Percentiles rank a stretch among this genome's conserved stretches.
Conservation (phyloP, 1,140 invertebrate genomes). For the Pseudomyrmex pallidus region DNA sequence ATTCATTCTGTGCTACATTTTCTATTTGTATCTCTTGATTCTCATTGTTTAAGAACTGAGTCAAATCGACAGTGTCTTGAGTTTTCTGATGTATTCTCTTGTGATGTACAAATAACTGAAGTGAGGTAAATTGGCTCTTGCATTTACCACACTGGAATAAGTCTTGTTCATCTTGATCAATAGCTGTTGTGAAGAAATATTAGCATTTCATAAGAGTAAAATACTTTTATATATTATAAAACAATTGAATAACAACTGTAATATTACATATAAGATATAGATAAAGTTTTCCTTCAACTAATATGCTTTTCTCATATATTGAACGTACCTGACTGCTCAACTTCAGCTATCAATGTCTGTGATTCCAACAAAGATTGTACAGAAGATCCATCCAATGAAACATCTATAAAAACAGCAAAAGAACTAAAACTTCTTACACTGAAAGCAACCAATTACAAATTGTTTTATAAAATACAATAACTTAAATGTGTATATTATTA, state of each 20-base stretch:
- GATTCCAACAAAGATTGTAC: slow-evolving; percentile 83
- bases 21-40: slow-evolving; percentile 76
- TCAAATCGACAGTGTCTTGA: slow-evolving; percentile 80
- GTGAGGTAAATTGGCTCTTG: slow-evolving; percentile 88
- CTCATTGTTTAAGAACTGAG: slow-evolving; percentile 80
- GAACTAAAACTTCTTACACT: background rate
- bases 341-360: slow-evolving; percentile 80
- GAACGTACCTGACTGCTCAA: slow-evolving; percentile 80
- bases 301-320: background rate
- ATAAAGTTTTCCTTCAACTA: background rate
- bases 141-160: slow-evolving; percentile 90
- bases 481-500: background rate
- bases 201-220: background rate
- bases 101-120: slow-evolving; percentile 87
- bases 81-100: slow-evolving; percentile 85
- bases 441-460: slow-evolving; percentile 3
- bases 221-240: too few relatives aligned
- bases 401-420: slow-evolving; percentile 73
- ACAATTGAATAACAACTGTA: too few relatives aligned
- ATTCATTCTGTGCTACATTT: slow-evolving; percentile 74
- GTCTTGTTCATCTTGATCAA: slow-evolving; percentile 88
- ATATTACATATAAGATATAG: background rate
- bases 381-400: slow-evolving; percentile 81
- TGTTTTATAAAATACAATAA: background rate
- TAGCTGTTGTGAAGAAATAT: slow-evolving; percentile 70